Evolutionary conservation across 2,113 vertebrate genomes (phyloP).

Genomic region (Notechis scutatus): DNA sequence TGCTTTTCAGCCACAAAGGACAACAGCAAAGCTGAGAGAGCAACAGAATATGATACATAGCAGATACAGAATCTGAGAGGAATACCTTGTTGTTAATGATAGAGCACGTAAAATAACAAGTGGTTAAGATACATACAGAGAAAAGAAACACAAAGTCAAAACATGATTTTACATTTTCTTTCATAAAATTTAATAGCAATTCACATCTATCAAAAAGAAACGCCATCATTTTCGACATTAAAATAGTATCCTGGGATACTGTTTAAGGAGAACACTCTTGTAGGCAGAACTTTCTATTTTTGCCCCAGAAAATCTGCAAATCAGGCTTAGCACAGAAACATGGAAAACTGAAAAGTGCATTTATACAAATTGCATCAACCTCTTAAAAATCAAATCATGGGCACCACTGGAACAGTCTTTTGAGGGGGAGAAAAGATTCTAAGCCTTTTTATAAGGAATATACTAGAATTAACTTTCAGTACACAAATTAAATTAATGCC

Average conservation of each 20-base stretch:
- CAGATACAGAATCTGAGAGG: background rate
- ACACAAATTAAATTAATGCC: background rate
- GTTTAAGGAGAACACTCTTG: background rate
- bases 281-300: background rate
- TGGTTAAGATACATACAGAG: background rate
- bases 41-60: background rate
- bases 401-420: constrained; percentile 4
- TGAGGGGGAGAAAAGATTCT: background rate
- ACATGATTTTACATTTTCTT: background rate
- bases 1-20: background rate
- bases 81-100: background rate
- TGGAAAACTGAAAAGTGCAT: constrained; percentile 3
- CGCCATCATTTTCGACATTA: background rate
- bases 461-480: background rate
- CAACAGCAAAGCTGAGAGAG: background rate
- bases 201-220: background rate
- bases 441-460: constrained; percentile 11
- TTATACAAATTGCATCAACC: background rate
- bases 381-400: constrained; percentile 10
- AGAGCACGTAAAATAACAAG: background rate
- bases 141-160: background rate
- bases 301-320: background rate
- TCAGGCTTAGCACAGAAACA: background rate
- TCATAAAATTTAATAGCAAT: background rate
- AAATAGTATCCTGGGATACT: background rate